These are phyloP conservation scores for Tragulus kanchil DNA, from an alignment of 2,113 vertebrate species.

Conservation along the genomic window DNA sequence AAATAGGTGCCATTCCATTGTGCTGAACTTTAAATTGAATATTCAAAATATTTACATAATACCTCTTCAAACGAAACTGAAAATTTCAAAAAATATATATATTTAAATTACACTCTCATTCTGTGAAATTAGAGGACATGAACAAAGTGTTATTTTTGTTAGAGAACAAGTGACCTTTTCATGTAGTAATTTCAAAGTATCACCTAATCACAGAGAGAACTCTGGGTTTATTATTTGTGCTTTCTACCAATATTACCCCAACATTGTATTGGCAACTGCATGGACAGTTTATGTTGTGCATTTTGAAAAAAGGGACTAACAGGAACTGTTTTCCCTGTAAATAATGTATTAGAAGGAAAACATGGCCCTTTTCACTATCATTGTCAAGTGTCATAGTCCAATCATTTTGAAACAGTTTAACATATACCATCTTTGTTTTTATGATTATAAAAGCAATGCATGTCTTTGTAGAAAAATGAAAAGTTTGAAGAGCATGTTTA, in stretches of 20 bases:
- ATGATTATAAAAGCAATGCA: constrained; percentile 48
- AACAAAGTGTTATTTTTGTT: constrained; percentile 64
- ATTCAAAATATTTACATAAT: constrained; percentile 76
- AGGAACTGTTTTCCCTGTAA: constrained; percentile 64
- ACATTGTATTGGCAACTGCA: background rate
- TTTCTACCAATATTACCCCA: background rate
- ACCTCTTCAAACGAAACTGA: constrained; percentile 63
- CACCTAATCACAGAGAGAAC: constrained; percentile 58
- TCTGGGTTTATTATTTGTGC: background rate
- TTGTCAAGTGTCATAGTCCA: constrained; percentile 61
- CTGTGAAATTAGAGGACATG: constrained; percentile 70
- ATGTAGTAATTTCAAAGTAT: constrained; percentile 62
- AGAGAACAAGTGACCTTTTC: constrained; percentile 33
- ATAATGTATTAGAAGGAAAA: constrained; percentile 63
- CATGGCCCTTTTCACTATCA: constrained; percentile 35
- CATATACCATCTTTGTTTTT: constrained; percentile 61
- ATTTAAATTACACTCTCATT: constrained; percentile 64
- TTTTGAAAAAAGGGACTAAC: constrained; percentile 47
- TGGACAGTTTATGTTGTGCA: constrained; percentile 32
- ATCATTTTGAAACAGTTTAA: constrained; percentile 64
- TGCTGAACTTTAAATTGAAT: constrained; percentile 68
- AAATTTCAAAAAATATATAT: constrained; percentile 63
- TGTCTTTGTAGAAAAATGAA: constrained; percentile 59
- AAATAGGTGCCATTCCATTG: constrained; percentile 56
- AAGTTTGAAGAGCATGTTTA: constrained; percentile 35